Evolutionary conservation across 2,113 vertebrate species (phyloP).

Genomic region (Heloderma charlesbogerti): DNA sequence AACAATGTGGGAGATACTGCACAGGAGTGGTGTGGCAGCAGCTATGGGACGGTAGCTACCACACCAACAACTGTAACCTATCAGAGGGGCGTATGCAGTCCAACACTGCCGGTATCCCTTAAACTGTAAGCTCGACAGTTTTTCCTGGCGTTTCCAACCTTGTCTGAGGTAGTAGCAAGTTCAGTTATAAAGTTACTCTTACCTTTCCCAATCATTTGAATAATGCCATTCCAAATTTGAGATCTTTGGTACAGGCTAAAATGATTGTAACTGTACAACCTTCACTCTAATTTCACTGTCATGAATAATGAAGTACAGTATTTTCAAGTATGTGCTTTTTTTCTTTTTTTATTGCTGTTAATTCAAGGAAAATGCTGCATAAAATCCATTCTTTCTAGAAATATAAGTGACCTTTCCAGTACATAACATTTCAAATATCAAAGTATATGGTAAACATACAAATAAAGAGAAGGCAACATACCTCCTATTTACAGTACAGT

Average conservation of each 20-base stretch:
- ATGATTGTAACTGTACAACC: not conserved
- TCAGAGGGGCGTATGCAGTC: not conserved
- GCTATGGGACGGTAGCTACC: not conserved
- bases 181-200: not conserved
- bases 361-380: constrained; percentile 92
- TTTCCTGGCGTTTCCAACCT: not conserved
- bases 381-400: constrained; percentile 96
- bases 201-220: not conserved
- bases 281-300: not conserved
- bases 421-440: constrained; percentile 92
- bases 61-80: not conserved
- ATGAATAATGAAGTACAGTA: constrained; percentile 58
- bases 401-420: constrained; percentile 96
- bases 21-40: not conserved
- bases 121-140: not conserved
- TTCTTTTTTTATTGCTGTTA: constrained; percentile 93
- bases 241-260: not conserved
- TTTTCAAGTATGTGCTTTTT: constrained; percentile 65
- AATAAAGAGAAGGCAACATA: constrained; percentile 86
- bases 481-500: constrained; percentile 90
- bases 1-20: not conserved
- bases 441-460: constrained; percentile 96
- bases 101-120: not conserved
- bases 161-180: not conserved
- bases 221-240: not conserved